A percentile compares a stretch with the other conserved stretches of the same genome.
phyloP scores from a whole-genome alignment of 2,113 vertebrate genomes.

The Notarius quadriscutis region DNA sequence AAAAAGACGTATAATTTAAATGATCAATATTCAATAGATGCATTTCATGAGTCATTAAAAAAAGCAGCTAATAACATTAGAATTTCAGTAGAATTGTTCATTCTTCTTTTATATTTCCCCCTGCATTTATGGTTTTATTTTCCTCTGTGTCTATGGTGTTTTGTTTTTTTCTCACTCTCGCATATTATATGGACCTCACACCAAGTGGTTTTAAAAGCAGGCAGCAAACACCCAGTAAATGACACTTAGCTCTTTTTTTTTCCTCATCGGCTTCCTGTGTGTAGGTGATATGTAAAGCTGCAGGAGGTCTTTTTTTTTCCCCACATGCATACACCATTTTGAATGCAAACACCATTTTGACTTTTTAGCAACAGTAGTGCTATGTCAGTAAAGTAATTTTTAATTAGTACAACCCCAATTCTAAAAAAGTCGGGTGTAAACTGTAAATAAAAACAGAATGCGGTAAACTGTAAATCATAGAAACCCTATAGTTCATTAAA shows the following conservation, averaged over 20 bases:
- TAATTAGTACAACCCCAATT: background rate
- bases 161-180: background rate
- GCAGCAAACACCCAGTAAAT: conserved; percentile 3
- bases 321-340: background rate
- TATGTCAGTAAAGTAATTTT: background rate
- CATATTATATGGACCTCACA: background rate
- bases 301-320: background rate
- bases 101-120: background rate
- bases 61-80: background rate
- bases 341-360: background rate
- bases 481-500: too few species aligned
- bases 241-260: conserved; percentile 25
- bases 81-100: background rate
- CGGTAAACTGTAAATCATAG: too few species aligned
- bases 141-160: background rate
- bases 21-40: background rate
- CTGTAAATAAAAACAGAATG: too few species aligned
- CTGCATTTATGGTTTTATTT: background rate
- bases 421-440: too few species aligned
- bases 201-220: conserved; percentile 17
- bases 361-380: background rate
- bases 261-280: conserved; percentile 31
- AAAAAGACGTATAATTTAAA: background rate
- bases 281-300: background rate
- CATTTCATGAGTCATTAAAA: background rate